phyloP scores from a whole-genome alignment of 2,888 invertebrate genomes.

The Pterostichus niger region DNA sequence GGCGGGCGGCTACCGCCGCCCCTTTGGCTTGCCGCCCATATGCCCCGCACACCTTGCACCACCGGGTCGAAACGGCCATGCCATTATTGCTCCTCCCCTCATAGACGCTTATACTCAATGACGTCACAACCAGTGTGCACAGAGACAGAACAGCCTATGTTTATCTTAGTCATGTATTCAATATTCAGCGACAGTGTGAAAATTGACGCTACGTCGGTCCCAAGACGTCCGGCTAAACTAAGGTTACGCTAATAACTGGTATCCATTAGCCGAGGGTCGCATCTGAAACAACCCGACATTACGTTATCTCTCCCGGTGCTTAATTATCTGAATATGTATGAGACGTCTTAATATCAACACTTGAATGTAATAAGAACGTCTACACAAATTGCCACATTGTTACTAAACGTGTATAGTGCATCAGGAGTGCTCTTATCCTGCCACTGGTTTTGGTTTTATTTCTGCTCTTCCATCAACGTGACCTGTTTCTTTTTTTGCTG shows the following conservation, averaged over 20 bases:
- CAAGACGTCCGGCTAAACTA: slow-evolving; percentile 55
- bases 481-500: slow-evolving; percentile 50
- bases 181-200: slow-evolving; percentile 53
- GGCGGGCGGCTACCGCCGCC: too few relatives aligned
- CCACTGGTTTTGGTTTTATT: slow-evolving; percentile 1
- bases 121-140: background rate
- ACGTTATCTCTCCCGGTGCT: slow-evolving; percentile 53
- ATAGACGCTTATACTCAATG: too few relatives aligned
- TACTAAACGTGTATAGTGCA: slow-evolving; percentile 16
- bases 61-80: too few relatives aligned
- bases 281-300: slow-evolving; percentile 45
- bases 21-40: too few relatives aligned
- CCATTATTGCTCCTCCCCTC: too few relatives aligned
- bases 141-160: slow-evolving; percentile 29
- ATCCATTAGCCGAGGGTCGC: slow-evolving; percentile 58
- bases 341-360: slow-evolving; percentile 59
- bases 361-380: slow-evolving; percentile 40
- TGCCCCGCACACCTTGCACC: too few relatives aligned
- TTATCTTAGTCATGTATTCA: slow-evolving; percentile 45
- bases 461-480: slow-evolving; percentile 47
- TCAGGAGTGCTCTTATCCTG: background rate
- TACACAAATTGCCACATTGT: slow-evolving; percentile 52
- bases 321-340: slow-evolving; percentile 62
- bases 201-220: slow-evolving; percentile 47
- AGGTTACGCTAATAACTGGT: slow-evolving; percentile 59